Evolutionary conservation across 2,797 vertebrate species (phyloP), one percentile per base, ranked within the genome.

Genomic region (Takifugu rubripes): DNA sequence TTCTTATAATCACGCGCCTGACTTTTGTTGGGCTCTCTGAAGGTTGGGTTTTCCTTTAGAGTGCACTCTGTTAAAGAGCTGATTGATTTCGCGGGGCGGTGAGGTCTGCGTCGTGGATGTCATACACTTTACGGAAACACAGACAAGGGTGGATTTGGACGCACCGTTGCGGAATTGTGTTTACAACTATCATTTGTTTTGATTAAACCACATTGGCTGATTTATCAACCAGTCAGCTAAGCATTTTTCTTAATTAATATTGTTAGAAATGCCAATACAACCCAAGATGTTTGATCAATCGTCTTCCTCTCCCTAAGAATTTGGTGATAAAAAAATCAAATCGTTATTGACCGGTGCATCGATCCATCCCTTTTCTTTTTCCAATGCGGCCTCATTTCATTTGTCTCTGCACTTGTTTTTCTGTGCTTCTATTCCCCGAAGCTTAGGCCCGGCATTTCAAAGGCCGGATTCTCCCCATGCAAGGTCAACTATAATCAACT

Each of bases 191-290:
- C 77, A 81, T 90, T 90, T 89, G 82, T 90, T 92, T 87, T 86
- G 83, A 88, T 91, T 87, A 81, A 87, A 88, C 83, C 64, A 76
- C 83, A 85, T 87, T 71, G 83, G 73, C 72, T 85, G 79, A 76
- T 90, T 90, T 86, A 87, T 87, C 81, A 83, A 76, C 86, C 79
- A 81, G 77, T 87, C 86, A 81, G 81, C 76, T 87, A 84, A 90
- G 85, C 84, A 83, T 74, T 92, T 92, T 90, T 88, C 91, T 92
- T 92, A 92, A 93, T 93, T 92, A 92, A 91, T 91, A 90, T 91
- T 89, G 90, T 88, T 90, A 89, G 85, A 90, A 90, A 84, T 93
- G 89, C 82, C 91, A 83, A 86, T 90, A 85, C 66, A 77, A 73
- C 81, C 64, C 51, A 83, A 71, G 72, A 78, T 74, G 51, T 84